Conservation (phyloP, 2,113 vertebrate species). For the Megalops atlanticus region DNA sequence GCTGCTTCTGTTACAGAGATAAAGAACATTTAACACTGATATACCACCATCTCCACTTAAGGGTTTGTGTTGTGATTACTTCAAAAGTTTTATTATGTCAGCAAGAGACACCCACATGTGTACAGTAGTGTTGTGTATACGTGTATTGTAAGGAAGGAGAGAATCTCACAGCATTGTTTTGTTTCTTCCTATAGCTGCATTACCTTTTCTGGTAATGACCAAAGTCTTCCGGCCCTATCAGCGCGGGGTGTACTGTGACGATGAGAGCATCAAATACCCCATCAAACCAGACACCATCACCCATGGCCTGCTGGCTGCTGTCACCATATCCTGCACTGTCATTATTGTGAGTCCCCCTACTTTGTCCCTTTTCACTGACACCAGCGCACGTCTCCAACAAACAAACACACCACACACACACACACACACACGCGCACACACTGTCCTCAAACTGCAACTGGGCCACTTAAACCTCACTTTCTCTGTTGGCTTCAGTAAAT, state of each 20-base stretch:
- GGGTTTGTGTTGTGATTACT: neutral
- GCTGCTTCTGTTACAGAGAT: neutral
- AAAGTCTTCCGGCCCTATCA: conserved; percentile 81
- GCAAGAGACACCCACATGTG: neutral
- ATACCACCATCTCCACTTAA: neutral
- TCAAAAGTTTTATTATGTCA: neutral
- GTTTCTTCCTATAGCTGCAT: conserved; percentile 66
- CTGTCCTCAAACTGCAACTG: neutral
- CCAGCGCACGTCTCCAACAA: neutral
- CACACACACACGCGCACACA: neutral
- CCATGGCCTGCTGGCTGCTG: conserved; percentile 82
- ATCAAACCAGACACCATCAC: conserved; percentile 89
- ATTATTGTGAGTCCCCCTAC: conserved; percentile 77
- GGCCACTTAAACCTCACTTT: neutral
- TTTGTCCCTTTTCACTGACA: neutral
- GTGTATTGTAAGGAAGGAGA: too few species aligned
- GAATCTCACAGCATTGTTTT: too few species aligned
- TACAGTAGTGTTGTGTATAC: neutral
- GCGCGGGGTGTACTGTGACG: conserved; percentile 84
- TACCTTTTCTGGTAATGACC: conserved; percentile 85
- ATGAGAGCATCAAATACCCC: conserved; percentile 88
- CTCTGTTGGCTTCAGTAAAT: too few species aligned
- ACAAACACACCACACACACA: neutral
- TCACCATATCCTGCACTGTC: conserved; percentile 84
- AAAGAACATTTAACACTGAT: neutral